phyloP scores from a whole-genome alignment of 2,797 vertebrate species.

The Pantherophis vulpinus region DNA sequence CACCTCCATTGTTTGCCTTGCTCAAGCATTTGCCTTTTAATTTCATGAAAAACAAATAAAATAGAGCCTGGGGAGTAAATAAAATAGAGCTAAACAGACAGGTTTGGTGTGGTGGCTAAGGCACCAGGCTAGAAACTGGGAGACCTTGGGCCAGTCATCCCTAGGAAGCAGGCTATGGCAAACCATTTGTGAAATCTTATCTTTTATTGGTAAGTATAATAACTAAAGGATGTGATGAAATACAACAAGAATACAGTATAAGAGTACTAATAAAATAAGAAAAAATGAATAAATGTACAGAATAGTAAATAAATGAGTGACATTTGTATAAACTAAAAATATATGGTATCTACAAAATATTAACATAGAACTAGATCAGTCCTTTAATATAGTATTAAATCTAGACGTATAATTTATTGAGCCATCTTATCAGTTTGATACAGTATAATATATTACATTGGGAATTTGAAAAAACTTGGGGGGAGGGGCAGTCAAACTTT shows the following conservation, averaged over 20 bases:
- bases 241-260: background rate
- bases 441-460: background rate
- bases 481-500: background rate
- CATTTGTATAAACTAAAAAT: background rate
- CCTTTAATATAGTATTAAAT: background rate
- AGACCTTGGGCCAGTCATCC: background rate
- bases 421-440: background rate
- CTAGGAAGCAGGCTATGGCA: background rate
- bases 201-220: background rate
- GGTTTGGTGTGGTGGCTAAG: background rate
- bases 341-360: background rate
- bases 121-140: background rate
- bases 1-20: background rate
- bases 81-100: background rate
- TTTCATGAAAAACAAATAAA: background rate
- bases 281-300: background rate
- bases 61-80: background rate
- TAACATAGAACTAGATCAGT: background rate
- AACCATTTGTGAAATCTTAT: background rate
- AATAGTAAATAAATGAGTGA: background rate
- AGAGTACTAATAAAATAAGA: background rate
- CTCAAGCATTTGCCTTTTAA: background rate
- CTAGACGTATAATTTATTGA: background rate
- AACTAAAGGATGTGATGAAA: background rate
- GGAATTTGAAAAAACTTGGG: background rate